Conservation (phyloP, 2,113 vertebrate genomes). For the Corythornis madagascariensis region DNA sequence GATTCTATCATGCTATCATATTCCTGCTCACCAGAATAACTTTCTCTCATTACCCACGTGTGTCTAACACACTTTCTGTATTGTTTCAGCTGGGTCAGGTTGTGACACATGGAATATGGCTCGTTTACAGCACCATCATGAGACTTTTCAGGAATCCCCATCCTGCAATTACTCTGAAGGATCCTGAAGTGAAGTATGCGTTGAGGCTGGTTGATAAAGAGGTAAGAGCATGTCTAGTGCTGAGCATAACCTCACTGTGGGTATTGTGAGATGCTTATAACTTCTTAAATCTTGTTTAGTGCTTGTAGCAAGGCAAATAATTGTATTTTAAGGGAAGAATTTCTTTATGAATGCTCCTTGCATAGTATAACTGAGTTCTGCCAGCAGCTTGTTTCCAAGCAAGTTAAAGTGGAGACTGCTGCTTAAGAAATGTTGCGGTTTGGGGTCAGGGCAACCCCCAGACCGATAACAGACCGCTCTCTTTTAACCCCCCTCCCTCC, state of each 20-base stretch:
- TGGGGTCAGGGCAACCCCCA: too few relatives aligned
- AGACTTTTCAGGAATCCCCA: slow-evolving; percentile 58
- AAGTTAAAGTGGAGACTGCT: neutral
- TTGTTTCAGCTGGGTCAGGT: slow-evolving; percentile 64
- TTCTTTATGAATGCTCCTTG: neutral
- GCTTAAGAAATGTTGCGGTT: neutral
- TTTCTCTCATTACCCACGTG: fast-evolving
- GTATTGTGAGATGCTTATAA: neutral
- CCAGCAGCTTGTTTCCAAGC: neutral
- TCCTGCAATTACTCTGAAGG: slow-evolving; percentile 77
- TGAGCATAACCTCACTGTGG: neutral
- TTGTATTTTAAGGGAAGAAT: neutral
- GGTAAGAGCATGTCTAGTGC: neutral
- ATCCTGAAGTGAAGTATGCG: slow-evolving; percentile 76
- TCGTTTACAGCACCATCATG: slow-evolving; percentile 65
- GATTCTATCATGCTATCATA: fast-evolving
- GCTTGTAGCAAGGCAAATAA: neutral
- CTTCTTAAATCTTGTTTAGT: neutral
- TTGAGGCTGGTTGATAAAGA: slow-evolving; percentile 77
- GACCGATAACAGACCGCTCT: too few relatives aligned
- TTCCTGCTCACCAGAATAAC: neutral
- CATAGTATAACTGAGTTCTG: neutral
- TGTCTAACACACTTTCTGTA: neutral
- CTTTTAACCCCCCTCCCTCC: too few relatives aligned
- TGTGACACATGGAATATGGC: slow-evolving; percentile 67